Evolutionary conservation across 2,113 vertebrate genomes (phyloP), one percentile per base, ranked within the genome.

Genomic region (Tichodroma muraria): DNA sequence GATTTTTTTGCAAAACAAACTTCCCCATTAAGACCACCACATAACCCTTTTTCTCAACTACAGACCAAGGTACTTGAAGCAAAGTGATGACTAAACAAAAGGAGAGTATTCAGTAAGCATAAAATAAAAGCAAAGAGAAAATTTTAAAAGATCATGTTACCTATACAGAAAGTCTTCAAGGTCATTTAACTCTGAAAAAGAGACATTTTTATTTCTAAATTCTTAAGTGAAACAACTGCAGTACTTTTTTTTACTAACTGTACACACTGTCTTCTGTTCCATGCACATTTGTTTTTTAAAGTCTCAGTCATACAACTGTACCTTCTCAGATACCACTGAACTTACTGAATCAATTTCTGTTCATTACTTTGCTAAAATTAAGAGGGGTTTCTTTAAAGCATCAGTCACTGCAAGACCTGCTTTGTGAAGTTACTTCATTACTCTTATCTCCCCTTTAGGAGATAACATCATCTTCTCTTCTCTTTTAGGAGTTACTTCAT

Each of bases 1-100:
- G 88, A 83, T 91, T 94, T 90, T 79, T 94, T 84, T 88, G 94
- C 89, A 95, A 91, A 95, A 96, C 68, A 56, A 53, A 96, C 93
- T 96, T 96, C 91, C 91, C 47, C 44, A 90, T 94, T 83, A 94
- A 80, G 91, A 83, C 52, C 64, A 90, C 52, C 38, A 40, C 49
- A 68, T 23, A 87, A 69, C 15, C 9, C n/a, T 84, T 94, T 87
- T 80, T 50, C 28, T 78, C n/a, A 87, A 31, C 33, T 89, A 83
- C 17, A 89, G n/a, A 63, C 64, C 50, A 93, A 88, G 63, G 85
- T 85, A 75, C 52, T 65, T 66, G 50, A 80, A 90, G 71, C 11
- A 91, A 95, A 95, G 56, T 53, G 79, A 95, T 93, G 93, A 95
- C 89, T 91, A 85, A 57, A 83, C 93, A 94, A 47, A 90, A 91